Conservation (phyloP, 2,888 invertebrate genomes). For the Priocnemis perturbator region DNA sequence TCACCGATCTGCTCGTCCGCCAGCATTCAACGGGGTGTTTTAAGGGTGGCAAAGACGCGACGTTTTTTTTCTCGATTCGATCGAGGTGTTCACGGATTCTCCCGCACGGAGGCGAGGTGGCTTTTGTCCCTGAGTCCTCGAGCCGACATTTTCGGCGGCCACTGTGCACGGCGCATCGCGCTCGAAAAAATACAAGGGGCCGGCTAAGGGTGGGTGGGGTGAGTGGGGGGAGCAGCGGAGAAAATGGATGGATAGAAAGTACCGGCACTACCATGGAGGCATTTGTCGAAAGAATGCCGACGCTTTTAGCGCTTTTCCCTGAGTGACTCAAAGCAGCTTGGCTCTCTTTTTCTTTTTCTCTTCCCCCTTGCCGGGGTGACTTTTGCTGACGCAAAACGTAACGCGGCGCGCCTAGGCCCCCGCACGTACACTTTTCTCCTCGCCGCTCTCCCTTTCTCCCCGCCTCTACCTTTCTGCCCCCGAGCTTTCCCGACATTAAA, state of each 20-base stretch:
- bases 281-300: conserved; percentile 60
- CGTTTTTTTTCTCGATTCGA: conserved; percentile 7
- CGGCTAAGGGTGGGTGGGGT: background rate
- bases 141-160: conserved; percentile 22
- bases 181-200: conserved; percentile 25
- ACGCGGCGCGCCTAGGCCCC: conserved; percentile 32
- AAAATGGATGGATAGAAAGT: conserved; percentile 42
- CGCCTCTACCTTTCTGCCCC: background rate
- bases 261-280: conserved; percentile 44
- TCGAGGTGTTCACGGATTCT: conserved; percentile 10
- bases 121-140: conserved; percentile 8
- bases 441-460: background rate
- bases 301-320: conserved; percentile 58
- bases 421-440: conserved; percentile 31
- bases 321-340: conserved; percentile 48
- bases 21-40: too few relatives aligned
- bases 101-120: background rate
- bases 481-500: conserved; percentile 44
- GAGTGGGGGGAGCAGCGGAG: conserved; percentile 8
- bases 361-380: conserved; percentile 26
- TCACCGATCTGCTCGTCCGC: too few relatives aligned
- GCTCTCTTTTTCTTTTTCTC: conserved; percentile 1
- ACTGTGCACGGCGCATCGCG: conserved; percentile 34
- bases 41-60: background rate
- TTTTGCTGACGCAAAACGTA: conserved; percentile 13